A percentile compares a stretch with the other conserved stretches of the same genome.
Evolutionary conservation across 2,888 invertebrate genomes (phyloP).

Genomic region (Oligia fasciuncula): DNA sequence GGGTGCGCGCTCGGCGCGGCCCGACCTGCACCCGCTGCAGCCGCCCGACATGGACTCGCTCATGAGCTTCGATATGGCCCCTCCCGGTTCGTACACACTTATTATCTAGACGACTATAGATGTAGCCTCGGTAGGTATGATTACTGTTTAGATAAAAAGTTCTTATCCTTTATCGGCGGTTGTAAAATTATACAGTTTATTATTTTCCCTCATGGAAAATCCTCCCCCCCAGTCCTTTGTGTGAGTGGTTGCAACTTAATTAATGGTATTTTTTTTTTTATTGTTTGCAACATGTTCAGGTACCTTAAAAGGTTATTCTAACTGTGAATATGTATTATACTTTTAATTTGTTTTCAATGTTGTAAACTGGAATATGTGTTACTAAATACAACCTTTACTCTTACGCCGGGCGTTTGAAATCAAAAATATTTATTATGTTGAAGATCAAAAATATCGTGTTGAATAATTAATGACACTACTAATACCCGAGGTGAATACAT

Average conservation of each 20-base stretch:
- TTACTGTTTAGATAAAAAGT: slow-evolving; percentile 40
- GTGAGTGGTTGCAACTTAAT: slow-evolving; percentile 37
- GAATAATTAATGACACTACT: slow-evolving; percentile 1
- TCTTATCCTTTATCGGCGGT: slow-evolving; percentile 10
- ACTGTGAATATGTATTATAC: slow-evolving; percentile 5
- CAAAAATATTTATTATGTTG: neutral
- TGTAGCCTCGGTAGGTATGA: slow-evolving; percentile 22
- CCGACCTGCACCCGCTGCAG: slow-evolving; percentile 88
- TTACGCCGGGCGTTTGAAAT: neutral
- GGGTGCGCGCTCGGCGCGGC: slow-evolving; percentile 93
- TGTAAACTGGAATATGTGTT: slow-evolving; percentile 22
- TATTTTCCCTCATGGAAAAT: slow-evolving; percentile 27
- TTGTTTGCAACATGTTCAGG: slow-evolving; percentile 13
- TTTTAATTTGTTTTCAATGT: slow-evolving; percentile 31
- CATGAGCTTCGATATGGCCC: slow-evolving; percentile 92
- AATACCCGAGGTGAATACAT: slow-evolving; percentile 1
- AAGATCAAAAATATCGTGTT: slow-evolving; percentile 2
- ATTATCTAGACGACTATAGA: slow-evolving; percentile 8
- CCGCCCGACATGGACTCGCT: slow-evolving; percentile 92
- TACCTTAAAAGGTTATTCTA: neutral
- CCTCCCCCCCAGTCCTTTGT: slow-evolving; percentile 12
- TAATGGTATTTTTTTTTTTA: slow-evolving; percentile 9
- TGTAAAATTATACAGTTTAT: slow-evolving; percentile 15
- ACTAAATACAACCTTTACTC: slow-evolving; percentile 13
- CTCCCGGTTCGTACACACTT: slow-evolving; percentile 86